Base-by-base conservation (phyloP, 2,797 vertebrate species). In the Acipenser ruthenus region DNA sequence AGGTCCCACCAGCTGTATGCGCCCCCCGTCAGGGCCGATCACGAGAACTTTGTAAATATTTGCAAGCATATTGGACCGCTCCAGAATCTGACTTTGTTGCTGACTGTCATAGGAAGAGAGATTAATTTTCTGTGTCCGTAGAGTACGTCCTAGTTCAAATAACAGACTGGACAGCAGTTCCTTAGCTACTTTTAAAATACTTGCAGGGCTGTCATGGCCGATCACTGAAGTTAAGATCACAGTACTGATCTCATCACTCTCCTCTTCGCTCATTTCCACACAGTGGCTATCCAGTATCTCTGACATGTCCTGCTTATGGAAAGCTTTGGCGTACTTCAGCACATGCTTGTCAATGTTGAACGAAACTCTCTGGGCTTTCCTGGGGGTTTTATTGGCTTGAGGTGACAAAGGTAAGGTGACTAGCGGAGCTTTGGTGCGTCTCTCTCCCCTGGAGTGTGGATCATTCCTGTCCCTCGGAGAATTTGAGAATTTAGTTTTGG, bases 71-170 rank as follows among this genome's bases (percentile, higher is more conserved):
- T 0, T 2, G 3, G 75, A 72, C 12, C 0, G 48, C 0, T 4
- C 0, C 0, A 10, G 6, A 7, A 86, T 70, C 0, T 1, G 5
- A 0, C 0, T 65, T 71, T 1, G 67, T 7, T 0, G 0, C 6
- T 11, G 2, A 1, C 1, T 1, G 11, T 13, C 5, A 53, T 74
- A 3, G 49, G 68, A 11, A 1, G 7, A 61, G 60, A 82, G 65
- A 4, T n/a, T 10, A 8, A 91, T 80, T n/a, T 81, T 71, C 56
- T 87, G 83, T 0, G 72, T 80, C 60, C 81, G 75, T 0, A 90
- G 70, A 0, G 7, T 62, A 0, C 0, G 3, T 2, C 1, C 51
- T 0, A 82, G 74, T 0, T 68, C 0, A 0, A 11, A 1, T 50
- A 86, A 60, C 1, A 82, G 4, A 0, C 3, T 7, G 66, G 75